Evolutionary conservation across 2,888 invertebrate genomes (phyloP).

Genomic region (Microctonus brassicae): DNA sequence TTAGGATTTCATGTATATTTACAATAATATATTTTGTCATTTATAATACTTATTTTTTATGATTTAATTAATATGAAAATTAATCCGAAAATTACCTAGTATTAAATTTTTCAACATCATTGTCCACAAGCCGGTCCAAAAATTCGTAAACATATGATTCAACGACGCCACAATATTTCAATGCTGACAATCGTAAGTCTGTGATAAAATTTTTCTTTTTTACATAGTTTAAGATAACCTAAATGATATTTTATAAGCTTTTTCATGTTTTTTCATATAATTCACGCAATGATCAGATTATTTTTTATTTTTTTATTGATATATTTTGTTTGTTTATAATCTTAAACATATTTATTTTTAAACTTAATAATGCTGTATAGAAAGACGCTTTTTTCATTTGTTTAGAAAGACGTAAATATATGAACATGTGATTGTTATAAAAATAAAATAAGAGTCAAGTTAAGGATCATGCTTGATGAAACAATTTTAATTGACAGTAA

Average conservation of each 20-base stretch:
- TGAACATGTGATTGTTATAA: no score
- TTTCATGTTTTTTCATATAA: no score
- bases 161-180: background rate
- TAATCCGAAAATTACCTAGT: slow-evolving; percentile 6
- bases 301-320: background rate
- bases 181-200: background rate
- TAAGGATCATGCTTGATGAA: background rate
- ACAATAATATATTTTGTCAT: background rate
- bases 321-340: background rate
- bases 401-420: background rate
- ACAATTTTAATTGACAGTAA: background rate
- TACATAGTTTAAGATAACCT: background rate
- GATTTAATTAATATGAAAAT: background rate
- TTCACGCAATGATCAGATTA: background rate
- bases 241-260: background rate
- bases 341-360: background rate
- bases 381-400: no score
- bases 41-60: background rate
- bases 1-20: background rate
- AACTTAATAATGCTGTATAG: background rate
- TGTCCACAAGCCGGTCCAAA: background rate
- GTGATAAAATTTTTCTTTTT: background rate
- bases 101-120: slow-evolving; percentile 19
- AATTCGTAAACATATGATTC: background rate
- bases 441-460: background rate